Evolutionary conservation across 2,888 invertebrate species (phyloP).

Genomic region (Chrysodeixis includens): DNA sequence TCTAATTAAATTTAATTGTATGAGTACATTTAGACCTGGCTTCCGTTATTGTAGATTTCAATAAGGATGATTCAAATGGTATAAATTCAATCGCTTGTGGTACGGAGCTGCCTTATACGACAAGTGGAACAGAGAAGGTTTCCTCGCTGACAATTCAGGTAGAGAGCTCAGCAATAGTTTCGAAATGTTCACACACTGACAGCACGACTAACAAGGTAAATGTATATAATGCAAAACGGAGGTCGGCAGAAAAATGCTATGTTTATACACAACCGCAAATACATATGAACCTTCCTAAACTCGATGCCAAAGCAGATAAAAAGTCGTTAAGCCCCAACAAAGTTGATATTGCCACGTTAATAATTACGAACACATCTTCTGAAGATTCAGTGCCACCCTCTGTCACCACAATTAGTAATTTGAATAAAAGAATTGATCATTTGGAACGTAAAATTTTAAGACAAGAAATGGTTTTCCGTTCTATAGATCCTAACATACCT

Average conservation of each 20-base stretch:
- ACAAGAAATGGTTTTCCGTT: slow-evolving; percentile 82
- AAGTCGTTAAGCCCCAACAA: slow-evolving; percentile 65
- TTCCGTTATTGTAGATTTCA: slow-evolving; percentile 66
- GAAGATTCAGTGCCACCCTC: slow-evolving; percentile 64
- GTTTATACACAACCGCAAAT: slow-evolving; percentile 71
- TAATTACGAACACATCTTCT: slow-evolving; percentile 72
- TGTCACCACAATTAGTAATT: slow-evolving; percentile 63
- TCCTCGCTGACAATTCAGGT: slow-evolving; percentile 66
- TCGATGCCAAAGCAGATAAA: slow-evolving; percentile 65
- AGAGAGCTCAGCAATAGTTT: slow-evolving; percentile 61
- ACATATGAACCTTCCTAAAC: slow-evolving; percentile 74
- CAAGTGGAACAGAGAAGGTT: slow-evolving; percentile 61
- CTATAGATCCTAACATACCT: slow-evolving; percentile 73
- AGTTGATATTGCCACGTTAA: slow-evolving; percentile 74
- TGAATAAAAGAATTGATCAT: slow-evolving; percentile 75
- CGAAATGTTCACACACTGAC: slow-evolving; percentile 67
- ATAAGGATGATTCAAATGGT: slow-evolving; percentile 67
- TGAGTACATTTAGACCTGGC: slow-evolving; percentile 14
- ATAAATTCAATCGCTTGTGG: slow-evolving; percentile 64
- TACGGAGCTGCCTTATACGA: slow-evolving; percentile 55
- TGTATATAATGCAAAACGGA: slow-evolving; percentile 65
- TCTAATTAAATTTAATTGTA: slow-evolving; percentile 7
- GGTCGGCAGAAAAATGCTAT: slow-evolving; percentile 76
- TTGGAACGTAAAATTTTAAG: slow-evolving; percentile 78
- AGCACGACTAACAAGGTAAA: slow-evolving; percentile 54